These are phyloP conservation scores for Zosterops pallidus DNA, from an alignment of 2,113 vertebrate genomes.

Conservation along the genomic window DNA sequence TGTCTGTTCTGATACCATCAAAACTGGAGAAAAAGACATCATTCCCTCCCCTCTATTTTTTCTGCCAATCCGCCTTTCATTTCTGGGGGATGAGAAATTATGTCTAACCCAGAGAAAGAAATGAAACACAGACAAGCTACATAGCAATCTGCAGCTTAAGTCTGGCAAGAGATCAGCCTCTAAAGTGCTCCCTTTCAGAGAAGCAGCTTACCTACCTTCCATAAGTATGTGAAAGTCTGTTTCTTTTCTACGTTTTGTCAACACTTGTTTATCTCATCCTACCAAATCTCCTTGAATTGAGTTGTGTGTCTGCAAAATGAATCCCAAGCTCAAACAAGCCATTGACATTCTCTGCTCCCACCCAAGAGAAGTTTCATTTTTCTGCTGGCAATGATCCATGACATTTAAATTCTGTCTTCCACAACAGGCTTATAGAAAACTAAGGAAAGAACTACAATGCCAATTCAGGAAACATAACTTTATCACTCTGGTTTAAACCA, in stretches of 20 bases:
- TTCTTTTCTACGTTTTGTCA: constrained; percentile 38
- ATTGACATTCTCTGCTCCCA: constrained; percentile 42
- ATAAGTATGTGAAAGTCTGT: constrained; percentile 33
- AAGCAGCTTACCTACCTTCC: constrained; percentile 53
- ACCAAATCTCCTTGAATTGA: constrained; percentile 38
- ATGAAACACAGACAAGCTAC: background rate
- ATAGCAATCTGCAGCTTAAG: constrained; percentile 13
- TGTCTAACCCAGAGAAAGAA: background rate
- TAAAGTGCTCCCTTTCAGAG: constrained; percentile 17
- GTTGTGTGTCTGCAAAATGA: constrained; percentile 14
- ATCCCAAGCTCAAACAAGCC: background rate
- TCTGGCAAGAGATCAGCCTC: constrained; percentile 17
- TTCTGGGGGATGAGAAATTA: background rate
- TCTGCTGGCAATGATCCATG: constrained; percentile 51
- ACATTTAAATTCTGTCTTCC: constrained; percentile 63
- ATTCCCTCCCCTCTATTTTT: background rate
- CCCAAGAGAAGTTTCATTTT: constrained; percentile 48
- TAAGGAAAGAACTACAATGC: constrained; percentile 41
- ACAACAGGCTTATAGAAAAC: constrained; percentile 48
- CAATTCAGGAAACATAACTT: constrained; percentile 40
- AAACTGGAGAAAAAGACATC: background rate
- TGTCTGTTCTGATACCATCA: background rate
- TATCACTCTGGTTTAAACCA: constrained; percentile 56
- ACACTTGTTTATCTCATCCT: constrained; percentile 45
- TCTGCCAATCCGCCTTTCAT: background rate